A percentile compares a stretch with the other conserved stretches of the same genome.
These are phyloP conservation scores for Macrophya alboannulata DNA, from an alignment of 2,888 invertebrate species.

Conservation along the genomic window DNA sequence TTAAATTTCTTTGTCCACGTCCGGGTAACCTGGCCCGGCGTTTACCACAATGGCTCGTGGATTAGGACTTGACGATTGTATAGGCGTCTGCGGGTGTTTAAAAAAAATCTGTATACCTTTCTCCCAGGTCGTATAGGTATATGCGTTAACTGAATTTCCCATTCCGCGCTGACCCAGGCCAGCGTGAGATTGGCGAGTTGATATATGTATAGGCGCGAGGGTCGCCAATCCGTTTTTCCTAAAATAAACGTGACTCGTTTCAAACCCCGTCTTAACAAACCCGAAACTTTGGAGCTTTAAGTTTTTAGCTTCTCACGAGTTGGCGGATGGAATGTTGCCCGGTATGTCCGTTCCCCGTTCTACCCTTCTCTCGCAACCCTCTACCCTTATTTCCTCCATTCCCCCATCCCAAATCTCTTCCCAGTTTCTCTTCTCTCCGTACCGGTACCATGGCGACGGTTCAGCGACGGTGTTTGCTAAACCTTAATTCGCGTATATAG, in stretches of 20 bases:
- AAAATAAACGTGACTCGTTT: background rate
- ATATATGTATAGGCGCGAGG: background rate
- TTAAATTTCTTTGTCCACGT: background rate
- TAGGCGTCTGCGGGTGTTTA: background rate
- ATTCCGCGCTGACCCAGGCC: background rate
- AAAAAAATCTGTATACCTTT: background rate
- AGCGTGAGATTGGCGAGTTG: background rate
- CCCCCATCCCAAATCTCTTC: background rate
- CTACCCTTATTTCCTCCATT: conserved; percentile 18
- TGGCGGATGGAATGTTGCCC: background rate
- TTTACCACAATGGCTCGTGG: conserved; percentile 13
- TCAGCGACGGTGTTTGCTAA: conserved; percentile 16
- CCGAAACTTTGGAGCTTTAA: background rate
- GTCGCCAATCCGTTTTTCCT: background rate
- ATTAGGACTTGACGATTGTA: conserved; percentile 17
- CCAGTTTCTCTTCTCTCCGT: background rate
- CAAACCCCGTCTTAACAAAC: background rate
- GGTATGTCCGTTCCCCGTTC: conserved; percentile 18
- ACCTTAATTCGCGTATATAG: conserved; percentile 12
- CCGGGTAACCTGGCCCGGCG: no score
- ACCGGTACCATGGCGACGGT: background rate
- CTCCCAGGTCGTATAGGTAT: background rate
- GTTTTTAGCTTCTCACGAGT: background rate
- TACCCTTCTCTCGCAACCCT: background rate
- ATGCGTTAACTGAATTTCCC: background rate